phyloP scores from a whole-genome alignment of 2,113 vertebrate species.

The Xenopus laevis region DNA sequence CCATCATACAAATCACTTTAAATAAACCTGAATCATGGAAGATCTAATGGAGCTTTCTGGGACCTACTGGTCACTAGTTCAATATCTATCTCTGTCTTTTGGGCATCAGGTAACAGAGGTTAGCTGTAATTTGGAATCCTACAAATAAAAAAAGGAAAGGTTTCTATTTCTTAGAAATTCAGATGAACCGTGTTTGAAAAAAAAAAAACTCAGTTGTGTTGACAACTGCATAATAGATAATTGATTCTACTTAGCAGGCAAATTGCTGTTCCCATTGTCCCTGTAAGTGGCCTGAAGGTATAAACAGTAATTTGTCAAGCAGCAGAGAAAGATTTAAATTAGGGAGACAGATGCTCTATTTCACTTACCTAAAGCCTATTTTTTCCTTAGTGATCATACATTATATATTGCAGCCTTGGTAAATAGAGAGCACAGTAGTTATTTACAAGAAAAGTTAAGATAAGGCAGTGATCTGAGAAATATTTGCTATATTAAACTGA shows the following conservation, averaged over 20 bases:
- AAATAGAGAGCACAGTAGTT: not conserved
- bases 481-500: too few species aligned
- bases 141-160: too few species aligned
- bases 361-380: not conserved
- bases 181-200: not conserved
- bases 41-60: too few species aligned
- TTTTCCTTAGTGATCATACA: not conserved
- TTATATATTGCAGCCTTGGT: not conserved
- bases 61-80: too few species aligned
- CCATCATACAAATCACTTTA: too few species aligned
- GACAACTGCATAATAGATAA: conserved; percentile 20
- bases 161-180: not conserved
- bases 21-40: too few species aligned
- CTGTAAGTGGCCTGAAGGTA: conserved; percentile 1
- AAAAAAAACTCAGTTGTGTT: not conserved
- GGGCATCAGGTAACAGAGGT: too few species aligned
- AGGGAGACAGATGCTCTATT: conserved; percentile 13
- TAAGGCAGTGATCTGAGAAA: not conserved
- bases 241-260: conserved; percentile 21
- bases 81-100: too few species aligned
- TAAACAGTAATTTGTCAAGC: conserved; percentile 19
- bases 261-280: conserved; percentile 20
- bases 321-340: conserved; percentile 22
- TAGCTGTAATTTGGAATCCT: too few species aligned
- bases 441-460: not conserved